Base-by-base conservation (phyloP, 2,797 vertebrate genomes). In the Phoeniculus purpureus region DNA sequence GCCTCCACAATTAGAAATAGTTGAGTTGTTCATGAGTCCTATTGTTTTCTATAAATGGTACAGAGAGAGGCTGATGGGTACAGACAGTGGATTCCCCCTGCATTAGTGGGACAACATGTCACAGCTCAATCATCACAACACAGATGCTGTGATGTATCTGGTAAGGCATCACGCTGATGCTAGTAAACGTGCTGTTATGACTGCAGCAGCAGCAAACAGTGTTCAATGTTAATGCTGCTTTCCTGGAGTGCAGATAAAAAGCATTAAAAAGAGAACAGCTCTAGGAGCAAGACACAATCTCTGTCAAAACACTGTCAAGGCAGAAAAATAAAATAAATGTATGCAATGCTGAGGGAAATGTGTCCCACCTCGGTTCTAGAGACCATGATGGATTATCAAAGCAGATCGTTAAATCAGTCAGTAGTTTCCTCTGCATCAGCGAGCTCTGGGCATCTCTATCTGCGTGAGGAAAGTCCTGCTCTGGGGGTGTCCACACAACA, bases 281-380 rank as follows among this genome's bases (percentile, higher is more conserved):
- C 48, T 45, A 91, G 68, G 12, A 91, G 51, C 22, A 66, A 40
- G 60, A 90, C 22, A 40, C 74, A 48, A 74, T 85, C 80, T 81
- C 77, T 94, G 81, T 83, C 73, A 90, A 92, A 96, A 96, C 65
- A 91, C 61, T 76, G 66, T 70, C 92, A 90, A 76, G 85, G 78
- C 25, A 51, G 67, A 87, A 83, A 62, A 76, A 80, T 61, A 78
- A 47, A 34, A 58, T 17, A 43, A 61, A 45, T 7, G 58, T 1
- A 78, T 5, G 26, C 31, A 55, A n/a, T 20, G 62, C 26, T 77
- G 65, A 81, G 86, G 52, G 62, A 87, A 91, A 55, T 3, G 3
- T 2, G 12, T 74, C 55, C 79, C 79, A 5, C 10, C 76, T 72
- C 4, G 2, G 26, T 80, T 77, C 80, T 32, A 81, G 70, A 56